Base-by-base conservation (phyloP, 2,797 vertebrate species). In the Gallinago stenura region DNA sequence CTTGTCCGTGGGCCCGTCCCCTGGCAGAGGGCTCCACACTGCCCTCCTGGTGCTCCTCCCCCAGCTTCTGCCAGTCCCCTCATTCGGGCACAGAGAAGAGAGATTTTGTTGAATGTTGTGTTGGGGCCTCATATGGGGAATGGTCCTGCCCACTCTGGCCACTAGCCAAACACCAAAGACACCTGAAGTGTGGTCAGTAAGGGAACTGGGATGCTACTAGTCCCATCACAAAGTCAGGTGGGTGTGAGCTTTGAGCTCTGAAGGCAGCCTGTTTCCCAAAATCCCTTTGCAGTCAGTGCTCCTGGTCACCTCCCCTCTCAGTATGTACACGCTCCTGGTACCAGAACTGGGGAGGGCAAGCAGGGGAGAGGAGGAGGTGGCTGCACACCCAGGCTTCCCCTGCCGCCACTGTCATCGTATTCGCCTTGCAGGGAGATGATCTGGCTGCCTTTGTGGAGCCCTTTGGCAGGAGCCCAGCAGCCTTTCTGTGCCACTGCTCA, bases 401-500 rank as follows among this genome's bases (percentile, higher is more conserved):
- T 81, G 65, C 68, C 6, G 6, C 84, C 91, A 26, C 92, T 80
- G 69, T 50, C 87, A 60, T 76, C 16, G 2, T 75, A 88, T 93
- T 89, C 82, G 58, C 90, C 86, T 91, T 72, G 87, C 90, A 26
- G 86, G 75, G 82, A 78, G 54, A 88, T 92, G 91, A 93, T 97
- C 83, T 85, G 93, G 68, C 87, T 86, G 91, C 78, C 83, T 96
- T 89, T 96, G 95, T 96, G 92, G 83, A 61, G 53, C 92, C 73
- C 56, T 83, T 68, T 96, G 97, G 96, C 97, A 80, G 82, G 68
- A 73, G 35, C 85, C 93, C 96, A 96, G 88, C 68, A 93, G 92
- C 77, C 70, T 93, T 92, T 96, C 92, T 96, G 94, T 97, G 96
- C 94, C 97, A 96, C 92, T 96, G 95, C 90, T 95, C 95, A 95